Base-by-base conservation (phyloP, 2,888 invertebrate species). In the Arge pagana region DNA sequence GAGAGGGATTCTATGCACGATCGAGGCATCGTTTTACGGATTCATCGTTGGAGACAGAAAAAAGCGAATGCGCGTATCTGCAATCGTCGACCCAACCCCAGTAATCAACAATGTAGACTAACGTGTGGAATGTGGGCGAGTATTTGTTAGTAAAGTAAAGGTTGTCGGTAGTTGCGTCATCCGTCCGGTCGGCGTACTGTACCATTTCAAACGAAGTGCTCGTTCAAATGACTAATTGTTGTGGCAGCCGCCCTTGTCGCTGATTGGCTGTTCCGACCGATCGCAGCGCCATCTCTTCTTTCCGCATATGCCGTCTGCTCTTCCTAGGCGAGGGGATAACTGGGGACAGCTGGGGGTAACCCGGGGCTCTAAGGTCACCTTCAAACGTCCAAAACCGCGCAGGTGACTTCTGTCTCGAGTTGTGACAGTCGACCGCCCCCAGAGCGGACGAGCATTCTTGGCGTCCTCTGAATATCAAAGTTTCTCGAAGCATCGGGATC, bases 311-410 rank as follows among this genome's bases (percentile, higher is more conserved):
- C 24, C 50, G 37, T 36, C 50, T 39, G 40, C 39, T 41, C 30
- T 50, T 41, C 41, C 10, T 13, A 7, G 39, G 8, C 10, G n/a
- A 19, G 19, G 50, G 35, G 48, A 41, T 39, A 54, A 40, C 24
- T 49, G 53, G 58, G 53, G 54, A 54, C 11, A 40, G 23, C 8
- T 6, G 24, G 41, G 43, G 26, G 13, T n/a, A 16, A 23, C 24
- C 7, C 50, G 64, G 15, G 18, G 15, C 24, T 10, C 24, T 45
- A 71, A 73, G 73, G 73, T 73, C 73, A 73, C 73, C 73, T 73
- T 73, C 68, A 68, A 66, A 65, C 62, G 57, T 56, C 57, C 52
- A 55, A 62, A 61, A 63, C 60, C 55, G 62, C 52, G 60, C 62
- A 60, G 65, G 71, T 58, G 65, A 66, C 59, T 61, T 53, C 51